Evolutionary conservation across 92 coral and sea anemone species (phyloP).

Genomic region (Porites divaricata): DNA sequence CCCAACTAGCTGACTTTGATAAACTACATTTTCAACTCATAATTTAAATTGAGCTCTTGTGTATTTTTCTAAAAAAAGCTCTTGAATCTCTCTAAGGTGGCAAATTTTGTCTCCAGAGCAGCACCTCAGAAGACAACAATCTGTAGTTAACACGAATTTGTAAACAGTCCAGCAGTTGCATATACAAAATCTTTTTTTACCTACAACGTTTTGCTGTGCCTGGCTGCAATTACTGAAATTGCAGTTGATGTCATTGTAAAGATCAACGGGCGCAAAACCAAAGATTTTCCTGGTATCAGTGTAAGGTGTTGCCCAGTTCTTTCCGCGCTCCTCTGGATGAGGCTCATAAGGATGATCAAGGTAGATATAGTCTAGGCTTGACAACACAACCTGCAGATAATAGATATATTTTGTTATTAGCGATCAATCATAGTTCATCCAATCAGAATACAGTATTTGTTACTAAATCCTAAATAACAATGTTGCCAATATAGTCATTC

Average conservation of each 20-base stretch:
- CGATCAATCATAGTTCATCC: too few relatives aligned
- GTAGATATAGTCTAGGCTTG: conserved; percentile 82
- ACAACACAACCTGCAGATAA: conserved; percentile 70
- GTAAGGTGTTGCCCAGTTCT: conserved; percentile 85
- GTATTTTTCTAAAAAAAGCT: too few relatives aligned
- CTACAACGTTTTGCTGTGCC: conserved; percentile 44
- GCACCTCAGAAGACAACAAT: too few relatives aligned
- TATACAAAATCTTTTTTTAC: conserved; percentile 4
- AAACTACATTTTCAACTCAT: too few relatives aligned
- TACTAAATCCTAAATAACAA: too few relatives aligned
- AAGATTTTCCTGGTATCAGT: conserved; percentile 72
- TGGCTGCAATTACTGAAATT: neutral
- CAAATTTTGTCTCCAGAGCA: too few relatives aligned
- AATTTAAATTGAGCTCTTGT: too few relatives aligned
- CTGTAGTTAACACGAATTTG: too few relatives aligned
- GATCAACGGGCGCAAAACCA: conserved; percentile 72
- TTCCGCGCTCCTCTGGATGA: conserved; percentile 84
- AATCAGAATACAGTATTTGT: too few relatives aligned
- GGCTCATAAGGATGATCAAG: conserved; percentile 91
- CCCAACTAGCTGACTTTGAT: too few relatives aligned
- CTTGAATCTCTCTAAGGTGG: too few relatives aligned
- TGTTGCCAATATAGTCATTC: too few relatives aligned
- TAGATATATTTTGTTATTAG: neutral
- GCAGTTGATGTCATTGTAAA: conserved; percentile 60
- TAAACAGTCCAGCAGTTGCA: neutral